A percentile compares a stretch with the other conserved stretches of the same genome.
phyloP scores from a whole-genome alignment of 2,888 invertebrate species.

The Bedellia somnulentella region DNA sequence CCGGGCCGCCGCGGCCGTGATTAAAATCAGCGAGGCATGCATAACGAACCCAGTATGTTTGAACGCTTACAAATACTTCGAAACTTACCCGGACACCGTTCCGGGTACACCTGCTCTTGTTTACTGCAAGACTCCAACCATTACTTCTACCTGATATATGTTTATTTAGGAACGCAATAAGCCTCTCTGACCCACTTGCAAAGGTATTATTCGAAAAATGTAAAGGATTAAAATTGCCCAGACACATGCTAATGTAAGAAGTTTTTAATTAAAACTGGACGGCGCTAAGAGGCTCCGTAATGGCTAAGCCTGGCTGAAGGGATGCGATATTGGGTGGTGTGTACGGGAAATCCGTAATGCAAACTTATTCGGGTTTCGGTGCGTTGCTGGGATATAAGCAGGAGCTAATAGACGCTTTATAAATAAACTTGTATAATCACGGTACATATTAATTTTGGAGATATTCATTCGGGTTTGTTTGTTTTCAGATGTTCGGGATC shows the following conservation, averaged over 20 bases:
- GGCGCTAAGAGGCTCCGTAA: slow-evolving; percentile 57
- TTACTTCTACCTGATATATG: slow-evolving; percentile 19
- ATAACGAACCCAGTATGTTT: slow-evolving; percentile 53
- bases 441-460: background rate
- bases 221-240: slow-evolving; percentile 36
- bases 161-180: slow-evolving; percentile 31
- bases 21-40: slow-evolving; percentile 56
- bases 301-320: slow-evolving; percentile 47
- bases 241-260: slow-evolving; percentile 57
- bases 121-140: slow-evolving; percentile 31
- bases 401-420: slow-evolving; percentile 26
- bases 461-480: slow-evolving; percentile 11
- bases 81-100: slow-evolving; percentile 29
- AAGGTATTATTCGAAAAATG: slow-evolving; percentile 8
- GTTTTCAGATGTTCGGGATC: slow-evolving; percentile 46
- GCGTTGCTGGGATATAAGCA: slow-evolving; percentile 32
- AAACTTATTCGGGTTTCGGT: slow-evolving; percentile 60
- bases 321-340: slow-evolving; percentile 45
- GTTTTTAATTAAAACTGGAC: slow-evolving; percentile 60
- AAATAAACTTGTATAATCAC: background rate
- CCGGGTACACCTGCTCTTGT: slow-evolving; percentile 41
- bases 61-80: slow-evolving; percentile 52
- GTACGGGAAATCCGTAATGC: slow-evolving; percentile 46
- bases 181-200: slow-evolving; percentile 25
- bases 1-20: slow-evolving; percentile 41